Conservation (phyloP, 2,888 invertebrate genomes). For the Pyrocoelia pectoralis region DNA sequence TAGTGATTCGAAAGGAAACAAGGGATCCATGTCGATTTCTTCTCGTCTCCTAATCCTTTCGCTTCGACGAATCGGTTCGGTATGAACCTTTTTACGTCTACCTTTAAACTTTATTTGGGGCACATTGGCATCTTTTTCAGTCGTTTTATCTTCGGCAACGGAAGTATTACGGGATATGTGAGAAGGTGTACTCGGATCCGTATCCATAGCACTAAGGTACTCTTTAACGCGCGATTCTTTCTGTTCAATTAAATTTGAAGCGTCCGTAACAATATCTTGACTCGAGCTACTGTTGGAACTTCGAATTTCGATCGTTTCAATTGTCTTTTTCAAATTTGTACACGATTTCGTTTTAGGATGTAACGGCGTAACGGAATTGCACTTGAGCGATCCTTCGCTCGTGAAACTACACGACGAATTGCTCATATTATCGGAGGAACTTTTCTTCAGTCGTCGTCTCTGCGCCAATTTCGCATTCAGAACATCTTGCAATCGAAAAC, state of each 20-base stretch:
- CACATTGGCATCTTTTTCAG: too few relatives aligned
- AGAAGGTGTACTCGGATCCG: conserved; percentile 40
- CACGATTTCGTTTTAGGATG: conserved; percentile 44
- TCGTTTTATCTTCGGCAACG: conserved; percentile 5
- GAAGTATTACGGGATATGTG: background rate
- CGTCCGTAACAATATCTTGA: background rate
- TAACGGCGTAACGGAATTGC: conserved; percentile 47
- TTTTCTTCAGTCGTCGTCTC: conserved; percentile 70
- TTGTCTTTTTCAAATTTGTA: conserved; percentile 49
- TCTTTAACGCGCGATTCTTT: conserved; percentile 61
- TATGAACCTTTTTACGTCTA: conserved; percentile 44
- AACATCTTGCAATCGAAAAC: conserved; percentile 78
- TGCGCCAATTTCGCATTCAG: conserved; percentile 75
- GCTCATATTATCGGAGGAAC: conserved; percentile 58
- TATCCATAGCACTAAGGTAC: conserved; percentile 60
- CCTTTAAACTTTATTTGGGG: conserved; percentile 46
- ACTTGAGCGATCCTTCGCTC: conserved; percentile 56
- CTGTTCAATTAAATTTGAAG: conserved; percentile 37
- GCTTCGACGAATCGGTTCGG: conserved; percentile 52
- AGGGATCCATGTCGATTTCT: conserved; percentile 52
- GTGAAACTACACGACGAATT: conserved; percentile 57
- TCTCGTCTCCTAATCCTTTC: conserved; percentile 53
- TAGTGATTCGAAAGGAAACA: conserved; percentile 37
- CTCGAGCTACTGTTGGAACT: conserved; percentile 25
- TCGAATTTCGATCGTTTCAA: conserved; percentile 37